phyloP scores from a whole-genome alignment of 2,797 vertebrate species.

The Xenopus petersii region DNA sequence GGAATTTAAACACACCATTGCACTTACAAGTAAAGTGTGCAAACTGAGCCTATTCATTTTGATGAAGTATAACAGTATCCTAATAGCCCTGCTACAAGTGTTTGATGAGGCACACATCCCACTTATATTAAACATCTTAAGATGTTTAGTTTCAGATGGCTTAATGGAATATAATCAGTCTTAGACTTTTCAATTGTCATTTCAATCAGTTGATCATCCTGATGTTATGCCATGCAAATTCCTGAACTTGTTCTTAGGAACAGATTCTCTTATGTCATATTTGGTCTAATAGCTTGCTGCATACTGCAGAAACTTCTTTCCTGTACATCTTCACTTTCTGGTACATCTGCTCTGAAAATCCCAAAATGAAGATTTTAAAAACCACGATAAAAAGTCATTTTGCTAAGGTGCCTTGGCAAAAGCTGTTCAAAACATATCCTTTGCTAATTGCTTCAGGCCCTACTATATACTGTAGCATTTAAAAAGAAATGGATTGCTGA shows the following conservation, averaged over 20 bases:
- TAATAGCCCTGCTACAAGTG: conserved; percentile 30
- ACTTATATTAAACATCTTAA: conserved; percentile 19
- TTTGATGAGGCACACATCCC: conserved; percentile 16
- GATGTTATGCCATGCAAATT: conserved; percentile 8
- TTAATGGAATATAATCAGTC: conserved; percentile 37
- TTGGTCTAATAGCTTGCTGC: too few species aligned
- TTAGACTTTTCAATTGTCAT: conserved; percentile 31
- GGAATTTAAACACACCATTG: conserved; percentile 43
- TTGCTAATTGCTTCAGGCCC: too few species aligned
- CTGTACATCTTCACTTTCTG: too few species aligned
- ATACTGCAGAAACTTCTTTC: too few species aligned
- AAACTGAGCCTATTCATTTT: conserved; percentile 25
- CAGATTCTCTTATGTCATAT: not conserved
- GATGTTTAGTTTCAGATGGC: conserved; percentile 26
- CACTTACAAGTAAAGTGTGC: conserved; percentile 35
- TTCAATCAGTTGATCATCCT: conserved; percentile 26
- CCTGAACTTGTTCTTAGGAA: not conserved
- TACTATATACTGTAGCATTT: too few species aligned
- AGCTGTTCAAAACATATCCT: too few species aligned
- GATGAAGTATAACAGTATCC: conserved; percentile 11
- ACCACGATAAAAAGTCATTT: too few species aligned
- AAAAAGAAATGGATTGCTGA: too few species aligned
- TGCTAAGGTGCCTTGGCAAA: too few species aligned
- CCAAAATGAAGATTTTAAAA: too few species aligned
- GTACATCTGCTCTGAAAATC: too few species aligned